Evolutionary conservation across 92 coral and sea anemone genomes (phyloP), one percentile per base, ranked within the genome.

Genomic region (Porites cylindrica): DNA sequence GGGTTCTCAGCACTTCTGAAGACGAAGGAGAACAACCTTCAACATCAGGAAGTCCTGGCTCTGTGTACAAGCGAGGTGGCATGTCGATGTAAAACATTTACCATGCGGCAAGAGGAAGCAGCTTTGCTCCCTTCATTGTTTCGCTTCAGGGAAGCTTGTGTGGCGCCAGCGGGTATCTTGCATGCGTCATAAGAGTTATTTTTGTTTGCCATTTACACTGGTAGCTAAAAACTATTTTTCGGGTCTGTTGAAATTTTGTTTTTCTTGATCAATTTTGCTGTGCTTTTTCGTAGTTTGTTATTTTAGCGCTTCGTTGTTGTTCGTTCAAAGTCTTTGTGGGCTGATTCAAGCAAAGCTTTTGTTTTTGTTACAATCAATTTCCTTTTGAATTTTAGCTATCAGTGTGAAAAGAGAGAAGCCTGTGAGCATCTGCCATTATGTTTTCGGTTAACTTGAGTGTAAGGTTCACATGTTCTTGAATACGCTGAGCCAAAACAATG

Each of bases 1-100:
- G 94, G 56, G 62, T 78, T 12, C 76, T 82, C 17, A 94, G 95
- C 50, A 81, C 92, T 5, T 92, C 96, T 1, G 98, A 95, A 64
- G 95, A 94, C 1, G 98, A 95, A 29, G 84, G 77, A 0, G 92
- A 84, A n/a, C 94, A 91, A 71, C 96, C 98, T 3, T 92, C 94
- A 10, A 93, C 98, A 58, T 90, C 96, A 0, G 86, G 93, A 9
- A 76, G 92, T 1, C 86, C 94, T 7, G 80, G 82, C 0, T 66
- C 89, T 9, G 76, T 81, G 26, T 92, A 52, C 72, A 92, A 92
- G 80, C 68, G 91, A 78, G 87, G 59, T 17, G 89, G 93, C 14
- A 82, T 83, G 16, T 89, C 93, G 66, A 92, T 92, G 89, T 92
- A 79, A 70, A 67, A 20, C 50, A 14, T 11, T n/a, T 14, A 18